These are phyloP conservation scores for Tenrec ecaudatus DNA, from an alignment of 2,113 vertebrate genomes.

Conservation along the genomic window DNA sequence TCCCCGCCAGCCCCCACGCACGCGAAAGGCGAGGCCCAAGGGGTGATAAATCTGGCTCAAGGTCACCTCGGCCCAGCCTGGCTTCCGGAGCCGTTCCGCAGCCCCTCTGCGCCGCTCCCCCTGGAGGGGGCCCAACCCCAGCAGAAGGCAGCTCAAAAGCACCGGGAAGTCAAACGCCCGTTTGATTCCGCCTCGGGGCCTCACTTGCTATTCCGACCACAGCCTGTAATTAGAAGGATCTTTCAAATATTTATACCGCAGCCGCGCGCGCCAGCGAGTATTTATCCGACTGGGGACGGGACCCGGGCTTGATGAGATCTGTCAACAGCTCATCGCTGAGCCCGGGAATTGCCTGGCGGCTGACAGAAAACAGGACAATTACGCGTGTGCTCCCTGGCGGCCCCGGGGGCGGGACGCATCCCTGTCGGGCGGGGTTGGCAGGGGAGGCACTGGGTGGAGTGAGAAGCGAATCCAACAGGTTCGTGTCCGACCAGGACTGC, in stretches of 20 bases:
- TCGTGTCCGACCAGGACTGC: neutral
- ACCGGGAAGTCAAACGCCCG: conserved; percentile 54
- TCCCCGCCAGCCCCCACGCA: too few species aligned
- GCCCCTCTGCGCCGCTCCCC: neutral
- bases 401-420: neutral
- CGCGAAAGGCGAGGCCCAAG: neutral
- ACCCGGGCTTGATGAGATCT: conserved; percentile 67
- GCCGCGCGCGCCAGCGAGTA: neutral
- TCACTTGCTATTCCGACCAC: conserved; percentile 74
- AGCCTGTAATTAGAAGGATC: conserved; percentile 65
- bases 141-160: conserved; percentile 49
- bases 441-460: accelerated
- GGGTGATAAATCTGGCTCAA: neutral
- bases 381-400: neutral
- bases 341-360: neutral
- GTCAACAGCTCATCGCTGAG: conserved; percentile 53
- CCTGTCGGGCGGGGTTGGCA: neutral
- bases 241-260: conserved; percentile 81
- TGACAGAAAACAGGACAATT: conserved; percentile 74
- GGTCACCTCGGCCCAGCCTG: neutral
- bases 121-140: neutral
- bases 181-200: conserved; percentile 71
- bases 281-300: conserved; percentile 44
- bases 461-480: neutral
- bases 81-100: accelerated